phyloP scores from a whole-genome alignment of 2,113 vertebrate species.

The Muntiacus muntjak region DNA sequence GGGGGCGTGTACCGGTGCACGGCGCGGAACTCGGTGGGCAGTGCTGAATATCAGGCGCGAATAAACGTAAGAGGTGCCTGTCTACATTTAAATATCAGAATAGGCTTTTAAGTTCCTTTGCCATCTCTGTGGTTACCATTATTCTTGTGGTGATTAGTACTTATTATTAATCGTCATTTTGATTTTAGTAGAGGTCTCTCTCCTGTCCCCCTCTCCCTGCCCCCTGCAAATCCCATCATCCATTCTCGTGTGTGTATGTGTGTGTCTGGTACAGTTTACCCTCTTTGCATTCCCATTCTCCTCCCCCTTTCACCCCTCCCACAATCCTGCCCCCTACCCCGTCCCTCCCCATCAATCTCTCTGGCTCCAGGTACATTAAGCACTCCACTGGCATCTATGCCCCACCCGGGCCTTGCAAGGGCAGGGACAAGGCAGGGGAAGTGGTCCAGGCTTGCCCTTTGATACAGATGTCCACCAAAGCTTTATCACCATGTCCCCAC shows the following conservation, averaged over 20 bases:
- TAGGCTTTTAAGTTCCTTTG: constrained; percentile 83
- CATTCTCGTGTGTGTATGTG: background rate
- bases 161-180: constrained; percentile 61
- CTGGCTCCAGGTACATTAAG: background rate
- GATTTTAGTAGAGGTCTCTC: background rate
- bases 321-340: background rate
- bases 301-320: background rate
- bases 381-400: background rate
- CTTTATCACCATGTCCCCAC: background rate
- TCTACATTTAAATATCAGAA: constrained; percentile 99
- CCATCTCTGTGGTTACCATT: constrained; percentile 65
- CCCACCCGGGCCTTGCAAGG: background rate
- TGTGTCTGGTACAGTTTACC: background rate
- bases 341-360: background rate
- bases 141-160: constrained; percentile 53
- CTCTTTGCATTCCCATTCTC: background rate
- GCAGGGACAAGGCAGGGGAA: background rate
- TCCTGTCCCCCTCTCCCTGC: background rate
- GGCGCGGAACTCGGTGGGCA: constrained; percentile 98
- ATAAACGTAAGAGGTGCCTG: constrained; percentile 99
- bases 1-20: constrained; percentile 99
- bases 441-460: background rate
- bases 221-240: background rate
- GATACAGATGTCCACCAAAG: background rate
- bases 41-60: constrained; percentile 99